Conservation (phyloP, 2,797 vertebrate species). For the Sebastes matsubarae region DNA sequence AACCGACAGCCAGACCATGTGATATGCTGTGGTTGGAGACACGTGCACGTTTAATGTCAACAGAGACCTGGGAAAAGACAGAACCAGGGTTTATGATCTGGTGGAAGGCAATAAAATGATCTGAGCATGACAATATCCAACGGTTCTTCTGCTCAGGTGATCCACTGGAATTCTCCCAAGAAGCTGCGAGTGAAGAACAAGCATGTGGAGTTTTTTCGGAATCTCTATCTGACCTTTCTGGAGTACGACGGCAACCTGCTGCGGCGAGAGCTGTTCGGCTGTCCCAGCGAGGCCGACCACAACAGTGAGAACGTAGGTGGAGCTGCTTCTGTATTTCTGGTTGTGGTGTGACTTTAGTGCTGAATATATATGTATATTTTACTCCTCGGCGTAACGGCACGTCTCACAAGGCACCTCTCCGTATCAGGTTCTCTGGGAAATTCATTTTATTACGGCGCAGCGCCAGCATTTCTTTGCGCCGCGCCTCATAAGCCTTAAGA, state of each 20-base stretch:
- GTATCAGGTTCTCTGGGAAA: too few species aligned
- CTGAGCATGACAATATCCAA: not conserved
- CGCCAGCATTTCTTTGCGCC: too few species aligned
- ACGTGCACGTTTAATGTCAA: not conserved
- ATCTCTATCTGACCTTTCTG: conserved; percentile 96
- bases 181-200: conserved; percentile 98
- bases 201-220: conserved; percentile 97
- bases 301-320: conserved; percentile 95
- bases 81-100: not conserved
- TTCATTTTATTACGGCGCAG: too few species aligned
- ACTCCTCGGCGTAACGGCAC: too few species aligned
- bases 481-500: too few species aligned
- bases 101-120: not conserved
- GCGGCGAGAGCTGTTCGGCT: conserved; percentile 94
- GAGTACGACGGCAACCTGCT: conserved; percentile 97
- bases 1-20: not conserved
- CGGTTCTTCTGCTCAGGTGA: conserved; percentile 84
- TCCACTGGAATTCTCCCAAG: conserved; percentile 99
- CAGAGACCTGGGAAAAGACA: too few species aligned
- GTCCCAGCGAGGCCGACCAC: conserved; percentile 92
- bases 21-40: not conserved
- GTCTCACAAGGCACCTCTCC: too few species aligned
- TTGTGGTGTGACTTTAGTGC: not conserved
- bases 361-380: not conserved
- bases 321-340: not conserved